Evolutionary conservation across 2,888 invertebrate species (phyloP), one percentile per base, ranked within the genome.

Genomic region (Coremacera marginata): DNA sequence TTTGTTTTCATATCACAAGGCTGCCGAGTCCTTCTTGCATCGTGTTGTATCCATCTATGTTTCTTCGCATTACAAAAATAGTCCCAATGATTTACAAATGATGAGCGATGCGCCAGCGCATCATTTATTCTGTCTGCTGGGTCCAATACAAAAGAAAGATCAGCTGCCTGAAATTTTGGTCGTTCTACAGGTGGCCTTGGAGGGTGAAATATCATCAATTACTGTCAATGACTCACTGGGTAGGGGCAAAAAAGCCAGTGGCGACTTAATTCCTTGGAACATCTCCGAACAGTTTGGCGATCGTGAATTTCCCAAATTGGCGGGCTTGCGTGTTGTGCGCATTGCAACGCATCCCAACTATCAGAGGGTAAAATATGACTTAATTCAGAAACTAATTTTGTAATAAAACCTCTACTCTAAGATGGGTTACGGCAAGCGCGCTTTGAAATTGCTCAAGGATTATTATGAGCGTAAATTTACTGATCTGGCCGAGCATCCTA

Each of bases 301-400:
- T 88, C 92, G 93, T 79, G 95, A 98, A 88, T 99, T 99, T 89
- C 97, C 98, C 0, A 93, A 94, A 76, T 90, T 99, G 0, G 91
- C 93, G 49, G 99, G 99, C 0, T 97, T 96, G 1, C 92, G 99
- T 80, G 92, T 99, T 79, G 97, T 99, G 0, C 92, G 99, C 81
- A 98, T 99, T 81, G 99, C 99, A 7, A 98, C 99, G 0, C 98
- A 99, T 92, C 99, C 99, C 0, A 97, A 98, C 82, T 98, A 98
- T 89, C 98, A 98, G 89, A 91, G 95, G 84, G 95, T 95, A 89
- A 37, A 31, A n/a, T 22, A 19, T 11, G 2, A 16, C 7, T 27
- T 44, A 22, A 19, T 27, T 44, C 14, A 19, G 0, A 14, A 34
- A 27, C 22, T 14, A 14, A 60, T 9, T 16, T 62, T n/a, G 44